These are phyloP conservation scores for Triops longicaudatus DNA, from an alignment of 1,140 invertebrate species.

Conservation along the genomic window DNA sequence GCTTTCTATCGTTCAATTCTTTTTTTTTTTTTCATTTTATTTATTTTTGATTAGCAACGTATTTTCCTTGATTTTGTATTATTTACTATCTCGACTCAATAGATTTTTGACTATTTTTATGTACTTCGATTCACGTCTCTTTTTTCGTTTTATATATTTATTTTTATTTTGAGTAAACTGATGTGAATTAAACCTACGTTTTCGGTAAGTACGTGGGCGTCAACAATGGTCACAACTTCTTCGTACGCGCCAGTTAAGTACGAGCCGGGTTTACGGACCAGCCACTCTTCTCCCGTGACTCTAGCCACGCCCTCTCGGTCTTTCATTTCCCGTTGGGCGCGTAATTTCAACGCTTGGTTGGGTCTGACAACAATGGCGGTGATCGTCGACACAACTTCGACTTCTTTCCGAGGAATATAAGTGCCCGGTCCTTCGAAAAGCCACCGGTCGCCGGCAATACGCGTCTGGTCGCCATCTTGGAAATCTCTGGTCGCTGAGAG, in stretches of 20 bases:
- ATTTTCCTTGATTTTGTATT: no score
- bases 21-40: no score
- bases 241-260: constrained; percentile 48
- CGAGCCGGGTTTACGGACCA: constrained; percentile 44
- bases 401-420: constrained; percentile 46
- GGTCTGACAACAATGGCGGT: constrained; percentile 41
- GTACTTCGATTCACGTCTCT: no score
- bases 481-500: constrained; percentile 42
- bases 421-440: constrained; percentile 47
- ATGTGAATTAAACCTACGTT: constrained; percentile 37
- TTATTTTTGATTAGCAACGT: no score
- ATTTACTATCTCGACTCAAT: no score
- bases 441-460: constrained; percentile 46
- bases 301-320: constrained; percentile 41
- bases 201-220: constrained; percentile 45
- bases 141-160: no score
- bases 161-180: no score
- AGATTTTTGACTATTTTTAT: no score
- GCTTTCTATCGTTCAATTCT: no score
- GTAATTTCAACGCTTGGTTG: constrained; percentile 44
- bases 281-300: constrained; percentile 47
- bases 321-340: constrained; percentile 42
- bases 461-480: constrained; percentile 39
- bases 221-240: constrained; percentile 43
- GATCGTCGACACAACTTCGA: constrained; percentile 41